Conservation (phyloP, 1,140 invertebrate genomes). For the Brachionus asplanchnoidis region DNA sequence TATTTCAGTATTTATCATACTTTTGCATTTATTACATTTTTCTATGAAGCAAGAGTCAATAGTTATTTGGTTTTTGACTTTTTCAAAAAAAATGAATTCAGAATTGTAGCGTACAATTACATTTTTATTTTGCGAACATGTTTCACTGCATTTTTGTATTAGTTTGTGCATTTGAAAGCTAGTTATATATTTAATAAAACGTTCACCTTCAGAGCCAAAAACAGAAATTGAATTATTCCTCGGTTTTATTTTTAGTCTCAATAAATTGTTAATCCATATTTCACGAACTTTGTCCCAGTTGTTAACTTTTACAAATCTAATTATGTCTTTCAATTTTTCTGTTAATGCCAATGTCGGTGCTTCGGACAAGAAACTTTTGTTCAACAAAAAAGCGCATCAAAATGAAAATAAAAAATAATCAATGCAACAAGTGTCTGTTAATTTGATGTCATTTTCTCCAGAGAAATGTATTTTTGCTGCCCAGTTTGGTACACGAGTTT, state of each 20-base stretch:
- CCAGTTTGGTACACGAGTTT: neutral
- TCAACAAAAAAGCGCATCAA: too few relatives aligned
- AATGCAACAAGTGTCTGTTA: neutral
- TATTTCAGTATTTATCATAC: neutral
- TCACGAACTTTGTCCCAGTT: neutral
- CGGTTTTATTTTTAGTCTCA: neutral
- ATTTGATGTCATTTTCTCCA: neutral
- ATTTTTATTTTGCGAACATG: neutral
- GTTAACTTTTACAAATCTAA: neutral
- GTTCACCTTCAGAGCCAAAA: neutral
- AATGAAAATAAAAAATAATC: too few relatives aligned
- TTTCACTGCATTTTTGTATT: neutral
- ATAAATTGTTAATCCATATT: neutral
- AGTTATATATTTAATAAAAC: neutral
- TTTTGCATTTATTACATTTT: neutral
- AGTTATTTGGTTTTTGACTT: neutral
- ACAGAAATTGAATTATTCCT: neutral
- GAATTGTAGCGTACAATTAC: neutral
- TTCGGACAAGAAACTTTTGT: too few relatives aligned
- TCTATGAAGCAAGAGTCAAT: neutral
- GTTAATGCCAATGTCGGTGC: too few relatives aligned
- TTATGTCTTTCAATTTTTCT: too few relatives aligned
- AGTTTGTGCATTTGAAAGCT: neutral
- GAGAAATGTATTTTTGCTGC: neutral
- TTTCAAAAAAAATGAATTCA: neutral